These are phyloP conservation scores for Globia sparganii DNA, from an alignment of 2,888 invertebrate genomes.

Conservation along the genomic window DNA sequence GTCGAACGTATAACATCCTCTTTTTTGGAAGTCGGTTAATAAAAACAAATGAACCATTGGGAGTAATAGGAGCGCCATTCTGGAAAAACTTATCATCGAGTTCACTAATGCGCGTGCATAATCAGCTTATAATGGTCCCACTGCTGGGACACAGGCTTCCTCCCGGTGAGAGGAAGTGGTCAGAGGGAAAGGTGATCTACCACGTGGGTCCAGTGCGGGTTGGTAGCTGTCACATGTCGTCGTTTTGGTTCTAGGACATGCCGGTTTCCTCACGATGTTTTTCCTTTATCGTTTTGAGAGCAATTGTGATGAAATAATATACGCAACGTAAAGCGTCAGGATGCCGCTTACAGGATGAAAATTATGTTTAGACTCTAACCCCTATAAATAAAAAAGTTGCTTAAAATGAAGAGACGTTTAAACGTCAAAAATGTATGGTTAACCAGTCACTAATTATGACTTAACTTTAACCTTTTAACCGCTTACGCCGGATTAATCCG, in stretches of 20 bases:
- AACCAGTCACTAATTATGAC: not conserved
- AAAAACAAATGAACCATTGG: fast-evolving
- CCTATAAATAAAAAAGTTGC: not conserved
- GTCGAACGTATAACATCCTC: no score
- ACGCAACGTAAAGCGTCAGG: not conserved
- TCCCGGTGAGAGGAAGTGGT: not conserved
- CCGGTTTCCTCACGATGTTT: not conserved
- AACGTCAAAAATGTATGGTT: not conserved
- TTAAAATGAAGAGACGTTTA: no score
- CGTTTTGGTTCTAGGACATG: not conserved
- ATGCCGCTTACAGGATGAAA: not conserved
- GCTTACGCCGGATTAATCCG: no score
- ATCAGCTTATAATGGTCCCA: no score
- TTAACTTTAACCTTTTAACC: no score
- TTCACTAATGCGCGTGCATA: no score
- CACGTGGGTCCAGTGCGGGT: not conserved
- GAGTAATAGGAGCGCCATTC: not conserved
- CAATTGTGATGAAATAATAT: not conserved
- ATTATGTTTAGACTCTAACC: not conserved
- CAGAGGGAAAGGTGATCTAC: not conserved
- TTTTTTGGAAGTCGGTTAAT: no score
- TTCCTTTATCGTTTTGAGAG: not conserved
- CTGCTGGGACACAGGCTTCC: no score
- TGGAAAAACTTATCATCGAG: not conserved
- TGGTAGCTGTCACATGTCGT: not conserved